Base-by-base conservation (phyloP, 1,140 invertebrate species). In the Chymomyza costata region DNA sequence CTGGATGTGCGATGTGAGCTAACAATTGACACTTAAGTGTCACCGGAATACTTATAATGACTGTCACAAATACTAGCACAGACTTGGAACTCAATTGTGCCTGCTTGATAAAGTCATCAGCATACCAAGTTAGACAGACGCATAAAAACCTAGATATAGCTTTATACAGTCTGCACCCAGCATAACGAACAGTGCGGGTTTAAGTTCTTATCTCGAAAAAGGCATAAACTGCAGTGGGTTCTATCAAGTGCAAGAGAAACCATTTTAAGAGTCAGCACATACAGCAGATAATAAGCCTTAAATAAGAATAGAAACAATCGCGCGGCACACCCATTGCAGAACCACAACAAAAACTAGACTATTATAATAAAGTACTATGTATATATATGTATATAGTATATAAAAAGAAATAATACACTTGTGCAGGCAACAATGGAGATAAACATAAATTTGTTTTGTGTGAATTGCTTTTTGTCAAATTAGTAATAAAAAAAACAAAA, bases 21-120 rank as follows among this genome's bases (percentile, higher is more conserved):
- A 61, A 61, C 53, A 61, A 61, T 61, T 61, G 58, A 56, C 58
- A 38, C 57, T 60, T 44, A 49, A 54, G 50, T 54, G 57, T 35
- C 51, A 48, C 38, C 37, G 21, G 40, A 2, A 10, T 28, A 28
- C 49, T 7, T 35, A 50, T 50, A 52, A 21, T 46, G 49, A 48
- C 41, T 38, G 13, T 25, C 21, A 39, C 32, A 28, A 17, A 31
- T n/a, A 51, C 43, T 17, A 13, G 16, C 11, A 16, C 45, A 48
- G 14, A 54, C 31, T 45, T 34, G 41, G 18, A 44, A 45, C 31
- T 18, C 15, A 37, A 28, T 41, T n/a, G 17, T 28, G 25, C 25
- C 5, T 28, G n/a, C 25, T 19, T 50, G 45, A 41, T 55, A 47
- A 47, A 28, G 16, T 15, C 43, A 28, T 39, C 25, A 19, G 15